Conservation (phyloP, 2,888 invertebrate genomes). For the Apotomis turbidana region DNA sequence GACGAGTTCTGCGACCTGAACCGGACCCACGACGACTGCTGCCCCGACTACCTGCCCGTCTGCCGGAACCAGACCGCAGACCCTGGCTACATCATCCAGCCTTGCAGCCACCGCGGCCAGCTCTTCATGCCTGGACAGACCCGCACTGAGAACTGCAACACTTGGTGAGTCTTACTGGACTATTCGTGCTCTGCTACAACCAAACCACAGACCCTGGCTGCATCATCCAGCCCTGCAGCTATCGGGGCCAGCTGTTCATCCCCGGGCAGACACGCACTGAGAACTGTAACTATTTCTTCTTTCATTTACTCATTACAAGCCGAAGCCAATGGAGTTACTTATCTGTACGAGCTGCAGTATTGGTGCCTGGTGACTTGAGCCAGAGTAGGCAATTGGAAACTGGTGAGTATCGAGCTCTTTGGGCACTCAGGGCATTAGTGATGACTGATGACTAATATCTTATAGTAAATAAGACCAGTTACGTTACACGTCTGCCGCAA, state of each 20-base stretch:
- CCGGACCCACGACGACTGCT: conserved; percentile 91
- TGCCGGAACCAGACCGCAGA: conserved; percentile 83
- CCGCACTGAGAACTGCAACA: conserved; percentile 87
- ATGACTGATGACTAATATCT: too few species aligned
- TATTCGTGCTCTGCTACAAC: conserved; percentile 84
- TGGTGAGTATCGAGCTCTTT: too few species aligned
- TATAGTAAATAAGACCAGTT: too few species aligned
- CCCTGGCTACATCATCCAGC: conserved; percentile 53
- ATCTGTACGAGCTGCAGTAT: too few species aligned
- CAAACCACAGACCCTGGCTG: conserved; percentile 51
- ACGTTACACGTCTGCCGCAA: too few species aligned
- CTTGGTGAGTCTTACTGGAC: conserved; percentile 83
- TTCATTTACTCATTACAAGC: too few species aligned
- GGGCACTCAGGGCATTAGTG: too few species aligned
- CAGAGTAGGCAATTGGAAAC: too few species aligned
- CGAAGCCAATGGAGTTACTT: too few species aligned
- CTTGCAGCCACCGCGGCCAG: conserved; percentile 82
- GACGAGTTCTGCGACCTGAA: conserved; percentile 95
- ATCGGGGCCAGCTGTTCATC: conserved; percentile 80
- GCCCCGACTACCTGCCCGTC: conserved; percentile 93
- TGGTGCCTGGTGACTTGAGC: too few species aligned
- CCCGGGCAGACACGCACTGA: conserved; percentile 79
- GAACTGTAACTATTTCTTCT: conserved; percentile 90
- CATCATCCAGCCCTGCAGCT: conserved; percentile 72
- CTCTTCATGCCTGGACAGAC: conserved; percentile 79